Percentiles rank a stretch among this genome's conserved stretches.
phyloP scores from a whole-genome alignment of 2,888 invertebrate species.

The Pseudolycoriella hygida region DNA sequence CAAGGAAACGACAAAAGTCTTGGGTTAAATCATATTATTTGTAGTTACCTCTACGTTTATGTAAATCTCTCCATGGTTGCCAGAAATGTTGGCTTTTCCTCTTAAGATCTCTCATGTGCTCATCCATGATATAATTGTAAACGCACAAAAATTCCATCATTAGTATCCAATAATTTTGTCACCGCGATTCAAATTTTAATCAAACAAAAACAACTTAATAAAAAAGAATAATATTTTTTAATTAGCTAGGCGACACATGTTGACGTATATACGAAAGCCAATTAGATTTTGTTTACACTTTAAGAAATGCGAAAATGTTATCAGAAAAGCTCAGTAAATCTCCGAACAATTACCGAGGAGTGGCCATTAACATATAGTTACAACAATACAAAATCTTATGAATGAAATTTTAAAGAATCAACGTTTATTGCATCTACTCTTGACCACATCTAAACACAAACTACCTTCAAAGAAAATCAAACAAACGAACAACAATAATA shows the following conservation, averaged over 20 bases:
- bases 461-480: not conserved
- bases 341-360: not conserved
- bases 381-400: conserved; percentile 1
- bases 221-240: not conserved
- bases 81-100: conserved; percentile 15
- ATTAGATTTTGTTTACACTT: too few species aligned
- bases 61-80: conserved; percentile 26
- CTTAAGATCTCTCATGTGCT: not conserved
- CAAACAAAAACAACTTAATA: not conserved
- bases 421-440: conserved; percentile 30
- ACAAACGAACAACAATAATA: not conserved
- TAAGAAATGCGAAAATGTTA: too few species aligned
- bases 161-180: too few species aligned
- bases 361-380: not conserved
- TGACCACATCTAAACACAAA: conserved; percentile 10
- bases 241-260: not conserved
- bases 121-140: not conserved
- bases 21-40: too few species aligned
- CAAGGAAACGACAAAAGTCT: too few species aligned
- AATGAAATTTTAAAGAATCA: not conserved
- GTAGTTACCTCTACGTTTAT: not conserved
- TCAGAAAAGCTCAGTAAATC: too few species aligned
- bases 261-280: too few species aligned
- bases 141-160: not conserved
- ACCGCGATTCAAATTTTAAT: too few species aligned